phyloP scores from a whole-genome alignment of 2,888 invertebrate genomes.

The Agrotis segetum region DNA sequence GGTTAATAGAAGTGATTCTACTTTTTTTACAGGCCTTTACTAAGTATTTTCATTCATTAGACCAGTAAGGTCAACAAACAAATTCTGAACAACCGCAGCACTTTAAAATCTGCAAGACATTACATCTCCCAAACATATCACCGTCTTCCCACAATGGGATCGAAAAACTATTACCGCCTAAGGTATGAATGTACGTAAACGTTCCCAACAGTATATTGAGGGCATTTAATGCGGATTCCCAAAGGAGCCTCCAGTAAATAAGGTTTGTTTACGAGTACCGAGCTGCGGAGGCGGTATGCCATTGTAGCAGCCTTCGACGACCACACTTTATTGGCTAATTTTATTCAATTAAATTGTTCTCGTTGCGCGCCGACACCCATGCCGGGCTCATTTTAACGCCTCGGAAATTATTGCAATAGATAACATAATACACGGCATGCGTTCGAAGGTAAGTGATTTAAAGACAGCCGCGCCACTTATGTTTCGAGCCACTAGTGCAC shows the following conservation, averaged over 20 bases:
- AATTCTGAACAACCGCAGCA: constrained; percentile 43
- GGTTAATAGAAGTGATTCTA: no score
- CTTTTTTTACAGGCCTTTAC: no score
- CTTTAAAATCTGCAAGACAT: constrained; percentile 62
- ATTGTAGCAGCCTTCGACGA: constrained; percentile 86
- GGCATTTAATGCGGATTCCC: constrained; percentile 86
- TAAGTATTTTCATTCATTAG: constrained; percentile 33
- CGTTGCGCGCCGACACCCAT: constrained; percentile 75
- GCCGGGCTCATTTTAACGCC: constrained; percentile 82
- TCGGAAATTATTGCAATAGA: constrained; percentile 87
- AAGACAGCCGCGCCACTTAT: constrained; percentile 67
- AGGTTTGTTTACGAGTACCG: constrained; percentile 82
- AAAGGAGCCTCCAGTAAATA: constrained; percentile 83
- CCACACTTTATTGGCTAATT: constrained; percentile 90
- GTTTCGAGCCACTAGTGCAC: constrained; percentile 58
- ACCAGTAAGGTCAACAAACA: constrained; percentile 22
- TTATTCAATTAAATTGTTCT: constrained; percentile 90
- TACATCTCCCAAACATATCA: constrained; percentile 64
- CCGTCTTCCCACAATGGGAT: constrained; percentile 71
- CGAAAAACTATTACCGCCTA: constrained; percentile 75
- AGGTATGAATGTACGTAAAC: constrained; percentile 76
- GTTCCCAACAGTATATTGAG: constrained; percentile 78
- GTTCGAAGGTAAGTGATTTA: constrained; percentile 77
- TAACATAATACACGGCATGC: constrained; percentile 75
- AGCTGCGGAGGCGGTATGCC: constrained; percentile 84